Base-by-base conservation (phyloP, 2,888 invertebrate species). In the Epistrophe eligans region DNA sequence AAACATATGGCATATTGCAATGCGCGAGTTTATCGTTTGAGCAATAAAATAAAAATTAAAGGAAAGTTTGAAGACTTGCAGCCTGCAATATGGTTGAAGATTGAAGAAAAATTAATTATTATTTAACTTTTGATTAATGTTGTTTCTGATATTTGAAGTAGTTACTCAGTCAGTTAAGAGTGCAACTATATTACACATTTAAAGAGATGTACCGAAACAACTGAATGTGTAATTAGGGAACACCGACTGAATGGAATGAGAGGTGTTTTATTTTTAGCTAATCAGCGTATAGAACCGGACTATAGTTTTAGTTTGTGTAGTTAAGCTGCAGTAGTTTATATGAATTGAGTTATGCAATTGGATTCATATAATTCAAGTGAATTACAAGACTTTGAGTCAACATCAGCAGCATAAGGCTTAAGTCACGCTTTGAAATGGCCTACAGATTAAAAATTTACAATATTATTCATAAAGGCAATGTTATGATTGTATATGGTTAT, bases 361-460 rank as follows among this genome's bases (percentile, higher is more conserved):
- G 45, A 79, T 81, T 84, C 6, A 60, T 57, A 60, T 57, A 48
- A 40, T 32, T 40, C 17, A 62, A 50, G 28, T 32, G 48, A 76
- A 70, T 79, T 84, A 76, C 74, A 74, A 79, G 17, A 43, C 55
- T 74, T 52, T 70, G n/a, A 70, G 3, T n/a, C 52, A 67, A 7
- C 40, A 7, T n/a, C 40, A 9, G 50, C 45, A 52, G 40, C 74
- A 76, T 50, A 35, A 50, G 15, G 77, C 66, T 79, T 52, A 72
- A 79, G 83, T 87, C 87, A 87, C 72, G 79, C 60, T 79, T 40
- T 43, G 3, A 38, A 71, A 48, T 87, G 83, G 83, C 87, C 87
- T 76, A 79, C 81, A 85, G 66, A 62, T 81, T 55, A 72, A 50
- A 81, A 64, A 64, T 77, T 81, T 73, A 81, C 81, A 81, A 85